Evolutionary conservation across 2,113 vertebrate species (phyloP), one percentile per base, ranked within the genome.

Genomic region (Panthera leo): DNA sequence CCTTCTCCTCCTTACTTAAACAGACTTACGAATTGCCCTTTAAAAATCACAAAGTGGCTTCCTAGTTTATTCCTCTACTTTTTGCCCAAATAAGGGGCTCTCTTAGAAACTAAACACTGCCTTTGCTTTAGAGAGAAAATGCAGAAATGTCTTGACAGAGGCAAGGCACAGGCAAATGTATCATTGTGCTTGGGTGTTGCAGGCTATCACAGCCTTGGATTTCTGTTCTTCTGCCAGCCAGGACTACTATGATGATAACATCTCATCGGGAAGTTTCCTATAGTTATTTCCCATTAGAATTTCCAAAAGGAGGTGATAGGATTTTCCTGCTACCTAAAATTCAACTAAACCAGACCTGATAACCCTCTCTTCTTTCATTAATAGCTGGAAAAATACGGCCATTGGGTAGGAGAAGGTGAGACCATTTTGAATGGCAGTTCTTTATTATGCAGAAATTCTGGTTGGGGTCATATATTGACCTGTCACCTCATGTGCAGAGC

Each of bases 291-390:
- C 27, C 39, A 68, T 25, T 29, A 89, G 63, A 88, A 95, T 78
- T 95, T 96, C 15, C 23, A 79, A 96, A 94, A 91, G 36, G 96
- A 91, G 88, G 34, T 88, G 6, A 48, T 42, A 71, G 34, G 85
- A 87, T 80, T 95, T 96, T 73, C 7, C 45, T 94, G 31, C 65
- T 48, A 76, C 31, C 8, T 42, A 42, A 92, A 48, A 61, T 89
- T 91, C 16, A 55, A 10, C 45, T 76, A 95, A 83, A 88, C 9
- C 51, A 92, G 18, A 73, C 25, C 25, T 68, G 75, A 45, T 1
- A 80, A 29, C 34, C 31, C 34, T 45, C 27, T 86, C 11, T n/a
- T 94, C 25, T 85, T 13, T 67, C 80, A 68, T 61, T 82, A 73
- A 36, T 91, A 82, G 14, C 31, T 89, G 34, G 29, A 91, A 85